Evolutionary conservation across 2,888 invertebrate genomes (phyloP), one percentile per base, ranked within the genome.

Genomic region (Maniola hyperantus): DNA sequence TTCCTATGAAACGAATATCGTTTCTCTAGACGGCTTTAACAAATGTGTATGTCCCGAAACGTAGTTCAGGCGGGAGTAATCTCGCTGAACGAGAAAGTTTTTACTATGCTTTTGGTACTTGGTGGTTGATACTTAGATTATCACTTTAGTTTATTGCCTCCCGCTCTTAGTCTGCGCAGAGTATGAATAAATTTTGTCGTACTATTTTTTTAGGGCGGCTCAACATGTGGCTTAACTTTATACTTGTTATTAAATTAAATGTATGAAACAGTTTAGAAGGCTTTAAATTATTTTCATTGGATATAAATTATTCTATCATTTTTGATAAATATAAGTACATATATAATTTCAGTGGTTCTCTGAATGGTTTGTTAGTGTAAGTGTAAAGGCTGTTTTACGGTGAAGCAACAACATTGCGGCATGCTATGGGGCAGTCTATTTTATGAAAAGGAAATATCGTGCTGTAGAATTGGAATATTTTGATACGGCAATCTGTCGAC

Each of bases 41-140:
- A 66, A 68, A 68, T 61, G 64, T 64, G 70, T 53, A 65, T 61
- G 60, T 58, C 57, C 61, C 68, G 48, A 62, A 70, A 67, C 69
- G 67, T 62, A 64, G 61, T 64, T 64, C 55, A 66, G 68, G 60
- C 53, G 63, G 48, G 65, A 61, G 65, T 67, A 61, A 68, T 70
- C 64, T 66, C 60, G 63, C 61, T 68, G 67, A 65, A 64, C 65
- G 67, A 42, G 64, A 61, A 70, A 64, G 58, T 68, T 66, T 70
- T 65, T 66, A 69, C 64, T 62, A 61, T 69, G 58, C 57, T 61
- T 68, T 66, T 64, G 36, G 50, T 69, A 65, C 62, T 68, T 39
- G 66, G 50, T 46, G 64, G 62, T 63, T 69, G 59, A 63, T 69
- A 63, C 68, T 66, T 51, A 65, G 48, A 61, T 68, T 70, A 70